Evolutionary conservation across 2,113 vertebrate genomes (phyloP).

Genomic region (Thunnus maccoyii): DNA sequence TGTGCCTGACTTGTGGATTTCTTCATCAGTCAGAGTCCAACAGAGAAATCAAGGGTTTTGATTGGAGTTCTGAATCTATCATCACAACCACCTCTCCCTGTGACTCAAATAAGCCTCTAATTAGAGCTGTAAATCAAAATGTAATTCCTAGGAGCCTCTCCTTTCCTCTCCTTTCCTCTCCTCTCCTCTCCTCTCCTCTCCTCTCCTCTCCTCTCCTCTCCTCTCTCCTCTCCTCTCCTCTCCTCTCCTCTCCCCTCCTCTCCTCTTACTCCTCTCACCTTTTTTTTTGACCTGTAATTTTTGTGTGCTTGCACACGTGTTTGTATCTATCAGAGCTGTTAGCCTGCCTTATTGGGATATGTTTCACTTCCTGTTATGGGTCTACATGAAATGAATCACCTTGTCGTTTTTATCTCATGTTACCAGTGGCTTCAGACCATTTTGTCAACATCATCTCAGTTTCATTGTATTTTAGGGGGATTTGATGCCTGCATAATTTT

Average conservation of each 20-base stretch:
- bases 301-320: not conserved
- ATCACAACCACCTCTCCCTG: conserved; percentile 14
- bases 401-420: not conserved
- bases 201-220: not conserved
- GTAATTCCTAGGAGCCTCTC: conserved; percentile 3
- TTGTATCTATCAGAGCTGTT: conserved; percentile 12
- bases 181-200: no score
- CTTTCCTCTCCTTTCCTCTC: no score
- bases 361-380: conserved; percentile 6
- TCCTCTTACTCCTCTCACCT: not conserved
- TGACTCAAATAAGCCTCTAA: conserved; percentile 36
- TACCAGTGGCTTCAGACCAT: not conserved
- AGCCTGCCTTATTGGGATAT: not conserved
- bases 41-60: conserved; percentile 56
- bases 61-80: conserved; percentile 39
- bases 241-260: not conserved
- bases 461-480: no score
- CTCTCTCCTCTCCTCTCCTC: not conserved
- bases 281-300: conserved; percentile 29
- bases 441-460: not conserved
- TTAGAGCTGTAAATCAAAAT: conserved; percentile 60
- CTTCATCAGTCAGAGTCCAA: conserved; percentile 53
- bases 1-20: conserved; percentile 49
- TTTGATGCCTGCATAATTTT: not conserved
- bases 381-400: conserved; percentile 1